Base-by-base conservation (phyloP, 2,113 vertebrate genomes). In the Brienomyrus brachyistius region DNA sequence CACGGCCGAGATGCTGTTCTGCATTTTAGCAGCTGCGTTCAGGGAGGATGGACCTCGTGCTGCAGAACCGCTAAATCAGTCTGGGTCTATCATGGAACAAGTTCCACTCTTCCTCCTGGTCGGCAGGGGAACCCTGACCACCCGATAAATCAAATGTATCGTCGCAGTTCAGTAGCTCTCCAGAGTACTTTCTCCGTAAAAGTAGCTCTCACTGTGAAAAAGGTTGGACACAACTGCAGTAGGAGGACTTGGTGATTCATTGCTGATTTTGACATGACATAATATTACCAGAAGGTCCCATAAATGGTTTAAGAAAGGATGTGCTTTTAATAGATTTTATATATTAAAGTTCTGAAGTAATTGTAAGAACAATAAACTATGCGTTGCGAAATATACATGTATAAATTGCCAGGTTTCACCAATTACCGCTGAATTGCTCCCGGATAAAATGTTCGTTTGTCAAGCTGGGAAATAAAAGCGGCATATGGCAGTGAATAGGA, bases 401-500 rank as follows among this genome's bases (percentile, higher is more conserved):
- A 82, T 21, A 19, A 23, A 19, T 21, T 23, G 77, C 15, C 2
- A 82, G 43, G 19, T 88, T 88, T 45, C 62, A 51, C 47, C n/a
- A 50, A 27, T 5, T 82, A 10, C 31, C 7, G 1, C 59, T 86
- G 62, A 84, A 23, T 23, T 47, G 35, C 82, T 27, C 17, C 89
- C 5, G 7, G 17, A 11, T n/a, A 51, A 47, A 70, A 91, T 92
- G 35, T 87, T 92, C 89, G 31, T 87, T 89, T 91, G 91, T 88
- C 91, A 91, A 89, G 92, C 92, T 88, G 48, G 84, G 93, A 94
- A 92, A 92, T 96, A 95, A 15, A 93, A 95, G 94, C 91, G 95
- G 92, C 96, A 97, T 97, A 97, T 97, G 97, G 97, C 89, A 92
- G 91, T 94, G 91, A 91, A 95, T 95, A 92, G 92, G 96, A 97